phyloP scores from a whole-genome alignment of 2,888 invertebrate species.

The Drosophila neonasuta region DNA sequence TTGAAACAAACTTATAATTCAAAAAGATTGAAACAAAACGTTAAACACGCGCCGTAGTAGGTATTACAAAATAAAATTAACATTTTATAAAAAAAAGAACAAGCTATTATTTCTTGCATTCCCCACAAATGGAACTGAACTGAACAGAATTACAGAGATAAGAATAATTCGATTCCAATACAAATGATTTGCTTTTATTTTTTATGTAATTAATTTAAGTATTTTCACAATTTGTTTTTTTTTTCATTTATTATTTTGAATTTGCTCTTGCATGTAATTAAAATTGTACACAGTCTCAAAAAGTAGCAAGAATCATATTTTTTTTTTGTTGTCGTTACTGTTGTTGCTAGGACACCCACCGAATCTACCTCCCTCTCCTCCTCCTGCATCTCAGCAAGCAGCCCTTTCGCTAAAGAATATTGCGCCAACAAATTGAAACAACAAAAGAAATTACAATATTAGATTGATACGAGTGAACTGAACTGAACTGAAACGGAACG shows the following conservation, averaged over 20 bases:
- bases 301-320: constrained; percentile 71
- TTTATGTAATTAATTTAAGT: constrained; percentile 50
- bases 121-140: constrained; percentile 2
- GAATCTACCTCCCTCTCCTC: not conserved
- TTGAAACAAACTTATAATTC: constrained; percentile 62
- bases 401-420: constrained; percentile 15
- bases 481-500: constrained; percentile 9
- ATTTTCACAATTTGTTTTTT: constrained; percentile 61
- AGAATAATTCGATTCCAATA: constrained; percentile 41
- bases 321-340: constrained; percentile 39
- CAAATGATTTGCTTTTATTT: constrained; percentile 63
- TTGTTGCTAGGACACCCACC: constrained; percentile 48
- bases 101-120: not conserved
- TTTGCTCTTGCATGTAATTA: constrained; percentile 67
- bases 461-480: constrained; percentile 42
- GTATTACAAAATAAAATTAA: constrained; percentile 77
- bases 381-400: not conserved
- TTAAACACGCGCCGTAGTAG: constrained; percentile 72
- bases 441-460: constrained; percentile 62
- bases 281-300: constrained; percentile 77
- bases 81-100: constrained; percentile 64
- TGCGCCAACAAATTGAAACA: constrained; percentile 62
- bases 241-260: constrained; percentile 40
- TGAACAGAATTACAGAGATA: constrained; percentile 13
- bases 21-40: constrained; percentile 52